Percentiles rank a stretch among this genome's conserved stretches.
phyloP scores from a whole-genome alignment of 1,140 invertebrate species.

The Stratiolaelaps scimitus region DNA sequence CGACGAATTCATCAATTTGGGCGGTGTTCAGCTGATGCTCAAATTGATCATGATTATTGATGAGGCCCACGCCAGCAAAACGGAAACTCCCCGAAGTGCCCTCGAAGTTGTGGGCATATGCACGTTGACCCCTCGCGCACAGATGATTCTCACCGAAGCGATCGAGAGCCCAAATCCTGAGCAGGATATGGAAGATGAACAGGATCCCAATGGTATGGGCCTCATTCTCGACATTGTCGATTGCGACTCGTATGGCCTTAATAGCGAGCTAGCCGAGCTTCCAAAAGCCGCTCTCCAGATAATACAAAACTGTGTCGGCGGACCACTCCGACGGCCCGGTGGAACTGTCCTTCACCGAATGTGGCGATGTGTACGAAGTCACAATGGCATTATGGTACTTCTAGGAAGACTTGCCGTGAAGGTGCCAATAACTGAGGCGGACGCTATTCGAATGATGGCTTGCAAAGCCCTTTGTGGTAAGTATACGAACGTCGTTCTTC shows the following conservation, averaged over 20 bases:
- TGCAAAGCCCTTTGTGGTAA: conserved; percentile 45
- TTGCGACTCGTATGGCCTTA: conserved; percentile 40
- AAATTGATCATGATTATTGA: conserved; percentile 70
- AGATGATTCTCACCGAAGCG: conserved; percentile 61
- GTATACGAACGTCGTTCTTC: not conserved
- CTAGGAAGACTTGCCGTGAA: conserved; percentile 70
- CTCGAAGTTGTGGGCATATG: conserved; percentile 79
- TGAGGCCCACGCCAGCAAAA: conserved; percentile 44
- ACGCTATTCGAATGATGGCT: conserved; percentile 76
- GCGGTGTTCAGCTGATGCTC: conserved; percentile 65
- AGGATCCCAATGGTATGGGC: conserved; percentile 32
- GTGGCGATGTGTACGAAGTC: conserved; percentile 79
- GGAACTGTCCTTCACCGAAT: conserved; percentile 77
- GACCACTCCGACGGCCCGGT: conserved; percentile 63
- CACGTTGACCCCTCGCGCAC: conserved; percentile 72
- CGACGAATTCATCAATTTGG: conserved; percentile 66
- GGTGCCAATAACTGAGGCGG: conserved; percentile 89
- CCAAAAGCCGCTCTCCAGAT: conserved; percentile 74
- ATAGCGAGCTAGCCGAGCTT: conserved; percentile 55
- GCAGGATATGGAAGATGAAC: not conserved
- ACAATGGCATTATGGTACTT: conserved; percentile 88
- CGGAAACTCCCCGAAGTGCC: conserved; percentile 75
- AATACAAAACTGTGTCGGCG: conserved; percentile 82
- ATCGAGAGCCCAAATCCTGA: conserved; percentile 44
- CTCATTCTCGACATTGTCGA: conserved; percentile 32